A percentile compares a stretch with the other conserved stretches of the same genome.
Evolutionary conservation across 2,888 invertebrate species (phyloP).

Genomic region (Stenolophus ochropezus): DNA sequence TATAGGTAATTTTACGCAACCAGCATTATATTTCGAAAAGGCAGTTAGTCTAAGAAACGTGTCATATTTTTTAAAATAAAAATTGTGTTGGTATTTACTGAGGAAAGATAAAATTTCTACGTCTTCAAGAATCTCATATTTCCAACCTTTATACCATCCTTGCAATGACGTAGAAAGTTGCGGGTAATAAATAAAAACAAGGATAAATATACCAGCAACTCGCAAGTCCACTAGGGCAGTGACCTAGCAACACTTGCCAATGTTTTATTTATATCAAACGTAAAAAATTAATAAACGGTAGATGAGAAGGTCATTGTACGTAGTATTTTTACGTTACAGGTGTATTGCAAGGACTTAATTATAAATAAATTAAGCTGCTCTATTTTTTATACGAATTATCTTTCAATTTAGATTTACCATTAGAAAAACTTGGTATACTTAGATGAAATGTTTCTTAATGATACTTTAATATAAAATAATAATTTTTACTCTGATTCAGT

Average conservation of each 20-base stretch:
- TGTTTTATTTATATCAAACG: constrained; percentile 25
- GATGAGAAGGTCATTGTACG: constrained; percentile 23
- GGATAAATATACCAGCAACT: background rate
- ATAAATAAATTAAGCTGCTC: background rate
- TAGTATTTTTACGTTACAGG: background rate
- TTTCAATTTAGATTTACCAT: background rate
- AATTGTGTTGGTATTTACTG: too few relatives aligned
- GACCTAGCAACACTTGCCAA: constrained; percentile 28
- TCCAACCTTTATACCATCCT: too few relatives aligned
- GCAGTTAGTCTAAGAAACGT: too few relatives aligned
- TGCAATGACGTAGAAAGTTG: background rate
- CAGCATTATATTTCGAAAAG: too few relatives aligned
- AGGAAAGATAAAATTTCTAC: too few relatives aligned
- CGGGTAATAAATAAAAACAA: constrained; percentile 10
- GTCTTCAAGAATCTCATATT: too few relatives aligned
- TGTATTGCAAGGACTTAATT: constrained; percentile 1
- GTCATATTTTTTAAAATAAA: too few relatives aligned
- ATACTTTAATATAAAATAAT: too few relatives aligned
- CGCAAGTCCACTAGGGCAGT: constrained; percentile 1
- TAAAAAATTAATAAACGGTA: constrained; percentile 21
- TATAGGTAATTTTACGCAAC: too few relatives aligned
- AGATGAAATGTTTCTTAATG: background rate
- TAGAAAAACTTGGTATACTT: background rate
- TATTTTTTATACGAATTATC: background rate
- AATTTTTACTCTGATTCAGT: too few relatives aligned